These are phyloP conservation scores for Istiophorus platypterus DNA, from an alignment of 2,113 vertebrate species.

Conservation along the genomic window DNA sequence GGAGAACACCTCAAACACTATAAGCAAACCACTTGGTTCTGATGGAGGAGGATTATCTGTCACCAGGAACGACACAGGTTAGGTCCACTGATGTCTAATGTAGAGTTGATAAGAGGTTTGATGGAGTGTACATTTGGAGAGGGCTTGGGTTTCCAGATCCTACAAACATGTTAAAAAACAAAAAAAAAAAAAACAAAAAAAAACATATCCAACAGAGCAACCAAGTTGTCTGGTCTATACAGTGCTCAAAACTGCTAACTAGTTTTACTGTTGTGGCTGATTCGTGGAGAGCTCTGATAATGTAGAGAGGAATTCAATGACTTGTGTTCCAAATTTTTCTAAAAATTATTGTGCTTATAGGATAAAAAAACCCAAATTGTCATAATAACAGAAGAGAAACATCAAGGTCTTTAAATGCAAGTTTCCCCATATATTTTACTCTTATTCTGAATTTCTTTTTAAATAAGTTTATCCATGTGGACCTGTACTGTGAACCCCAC, in stretches of 20 bases:
- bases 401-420: no score
- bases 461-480: no score
- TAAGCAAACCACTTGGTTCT: constrained; percentile 81
- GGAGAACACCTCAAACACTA: constrained; percentile 84
- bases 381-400: neutral
- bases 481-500: neutral
- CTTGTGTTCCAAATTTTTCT: neutral
- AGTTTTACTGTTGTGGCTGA: neutral
- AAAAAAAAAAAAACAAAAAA: no score
- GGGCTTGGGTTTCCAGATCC: neutral
- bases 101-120: constrained; percentile 18
- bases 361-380: neutral
- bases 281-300: neutral
- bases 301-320: neutral
- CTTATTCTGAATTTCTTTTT: no score
- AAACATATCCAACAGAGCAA: no score
- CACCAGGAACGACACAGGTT: constrained; percentile 83
- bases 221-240: no score
- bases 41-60: constrained; percentile 85
- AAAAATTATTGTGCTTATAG: neutral
- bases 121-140: neutral
- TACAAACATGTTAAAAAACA: neutral
- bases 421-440: no score
- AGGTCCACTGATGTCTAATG: constrained; percentile 23
- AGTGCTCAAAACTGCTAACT: neutral